Base-by-base conservation (phyloP, 2,888 invertebrate species). In the Ephialtes manifestator region DNA sequence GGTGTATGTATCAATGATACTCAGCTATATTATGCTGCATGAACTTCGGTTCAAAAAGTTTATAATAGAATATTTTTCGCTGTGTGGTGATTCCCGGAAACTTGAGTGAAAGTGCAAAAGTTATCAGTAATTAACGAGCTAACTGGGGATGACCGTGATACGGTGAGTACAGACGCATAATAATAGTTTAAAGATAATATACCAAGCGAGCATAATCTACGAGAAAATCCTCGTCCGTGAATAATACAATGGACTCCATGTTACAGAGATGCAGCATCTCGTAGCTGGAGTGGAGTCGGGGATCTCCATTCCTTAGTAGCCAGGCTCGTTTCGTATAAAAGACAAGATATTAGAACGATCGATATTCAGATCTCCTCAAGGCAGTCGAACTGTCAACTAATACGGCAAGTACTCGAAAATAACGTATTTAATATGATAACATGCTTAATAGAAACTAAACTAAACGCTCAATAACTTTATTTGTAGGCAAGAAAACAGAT, bases 251-350 rank as follows among this genome's bases (percentile, higher is more conserved):
- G n/a, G 24, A 24, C 24, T 24, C 24, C 24, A 1, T 24, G 24
- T 24, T 24, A 2, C 24, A 24, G 24, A 24, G 24, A 24, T 24
- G 24, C 24, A 24, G 24, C 24, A 24, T 24, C 24, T 24, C 24
- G n/a, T n/a, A n/a, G n/a, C n/a, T n/a, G n/a, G n/a, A n/a, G n/a
- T n/a, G n/a, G n/a, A n/a, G n/a, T n/a, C n/a, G n/a, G n/a, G n/a
- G n/a, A n/a, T n/a, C n/a, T n/a, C n/a, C 5, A 74, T 60, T 60
- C 46, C n/a, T 13, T 24, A 15, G 28, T 51, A 4, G 13, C 13
- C 18, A 11, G 31, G 46, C 13, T 28, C 7, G 63, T 53, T 60
- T 39, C 11, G 72, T 79, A 79, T 71, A 79, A 79, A 63, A 24
- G 24, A 24, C 43, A 13, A 7, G 4, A 18, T 28, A 24, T n/a